phyloP scores from a whole-genome alignment of 2,113 vertebrate genomes.

The Psophia crepitans region DNA sequence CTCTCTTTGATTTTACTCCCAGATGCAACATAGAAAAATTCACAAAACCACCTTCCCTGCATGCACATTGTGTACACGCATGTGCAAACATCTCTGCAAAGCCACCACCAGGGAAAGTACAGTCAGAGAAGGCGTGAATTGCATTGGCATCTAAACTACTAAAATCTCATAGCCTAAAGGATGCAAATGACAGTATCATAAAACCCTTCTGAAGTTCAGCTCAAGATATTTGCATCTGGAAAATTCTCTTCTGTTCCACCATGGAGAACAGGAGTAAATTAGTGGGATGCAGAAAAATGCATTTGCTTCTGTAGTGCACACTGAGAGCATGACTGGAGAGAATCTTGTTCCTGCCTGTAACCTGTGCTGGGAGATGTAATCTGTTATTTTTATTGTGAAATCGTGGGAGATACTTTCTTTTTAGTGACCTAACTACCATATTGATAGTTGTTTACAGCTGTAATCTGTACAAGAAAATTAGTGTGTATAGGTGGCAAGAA shows the following conservation, averaged over 20 bases:
- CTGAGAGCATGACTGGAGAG: background rate
- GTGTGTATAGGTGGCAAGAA: background rate
- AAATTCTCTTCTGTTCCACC: background rate
- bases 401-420: background rate
- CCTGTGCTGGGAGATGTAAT: background rate
- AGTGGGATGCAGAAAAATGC: background rate
- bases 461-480: background rate
- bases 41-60: fast-evolving
- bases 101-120: background rate
- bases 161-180: background rate
- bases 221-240: background rate
- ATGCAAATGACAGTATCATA: background rate
- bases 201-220: background rate
- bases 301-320: background rate
- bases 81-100: background rate
- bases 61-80: no score
- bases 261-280: background rate
- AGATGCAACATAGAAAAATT: background rate
- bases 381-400: background rate
- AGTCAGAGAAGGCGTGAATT: background rate
- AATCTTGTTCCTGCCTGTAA: background rate
- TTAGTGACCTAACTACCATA: background rate
- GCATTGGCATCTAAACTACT: background rate
- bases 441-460: background rate
- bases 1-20: background rate